Base-by-base conservation (phyloP, 2,888 invertebrate species). In the Calliphora vomitoria region DNA sequence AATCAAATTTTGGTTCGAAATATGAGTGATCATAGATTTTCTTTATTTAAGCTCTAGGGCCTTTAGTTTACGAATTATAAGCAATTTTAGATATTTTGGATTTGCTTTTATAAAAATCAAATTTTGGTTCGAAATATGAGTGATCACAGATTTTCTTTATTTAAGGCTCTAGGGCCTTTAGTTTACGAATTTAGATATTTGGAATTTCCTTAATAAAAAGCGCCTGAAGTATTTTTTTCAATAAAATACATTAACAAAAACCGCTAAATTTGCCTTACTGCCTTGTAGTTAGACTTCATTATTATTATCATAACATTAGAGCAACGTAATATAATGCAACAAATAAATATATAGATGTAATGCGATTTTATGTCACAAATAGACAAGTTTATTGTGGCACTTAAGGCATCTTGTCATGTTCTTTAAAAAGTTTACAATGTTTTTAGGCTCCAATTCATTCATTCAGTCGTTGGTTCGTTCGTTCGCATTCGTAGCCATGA, bases 351-450 rank as follows among this genome's bases (percentile, higher is more conserved):
- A n/a, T 25, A 68, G 50, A 68, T 47, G 38, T 41, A 60, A 60
- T 58, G 66, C 31, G 31, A 50, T 68, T 85, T 62, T 11, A 62
- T 85, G 68, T 60, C 60, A 55, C 31, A 74, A 85, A 44, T 11
- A 75, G 68, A 66, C 53, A 85, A 85, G 41, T 85, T 74, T 69
- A 85, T 75, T 72, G 41, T 38, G 44, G 60, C 74, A 62, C 85
- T 85, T 68, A 25, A 68, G 68, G 75, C 75, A 85, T 60, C 8
- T 62, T 85, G 80, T 68, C 80, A 62, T 62, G 64, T 83, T 83
- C 83, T 78, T 78, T 64, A 8, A 71, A 76, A 64, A 55, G 15
- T 58, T 62, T 35, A 13, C 60, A 69, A 82, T 69, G 3, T 25
- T 31, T 83, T 71, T 18, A 44, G 20, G 44, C 38, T 47, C 11